Conservation (phyloP, 2,797 vertebrate genomes). For the Acanthurus tractus region DNA sequence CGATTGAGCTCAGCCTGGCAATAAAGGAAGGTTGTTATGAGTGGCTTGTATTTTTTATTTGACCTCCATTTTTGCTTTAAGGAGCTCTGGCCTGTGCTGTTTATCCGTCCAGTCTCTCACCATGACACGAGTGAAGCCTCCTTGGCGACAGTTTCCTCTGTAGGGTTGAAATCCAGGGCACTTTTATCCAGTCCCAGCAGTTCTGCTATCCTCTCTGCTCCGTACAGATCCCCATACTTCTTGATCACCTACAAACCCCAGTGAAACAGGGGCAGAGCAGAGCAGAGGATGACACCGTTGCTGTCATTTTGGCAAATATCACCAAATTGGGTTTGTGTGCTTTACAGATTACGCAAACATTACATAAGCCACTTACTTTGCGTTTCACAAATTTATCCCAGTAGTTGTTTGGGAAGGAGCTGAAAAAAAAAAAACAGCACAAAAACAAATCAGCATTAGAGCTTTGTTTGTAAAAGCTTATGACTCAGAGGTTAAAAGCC, state of each 20-base stretch:
- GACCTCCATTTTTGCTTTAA: constrained; percentile 37
- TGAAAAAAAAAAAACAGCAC: constrained; percentile 76
- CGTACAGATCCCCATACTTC: constrained; percentile 97
- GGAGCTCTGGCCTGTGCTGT: constrained; percentile 2
- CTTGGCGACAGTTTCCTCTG: constrained; percentile 91
- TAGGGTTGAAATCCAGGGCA: constrained; percentile 96
- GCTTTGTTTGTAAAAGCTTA: constrained; percentile 10
- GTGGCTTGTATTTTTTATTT: constrained; percentile 31
- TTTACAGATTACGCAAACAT: constrained; percentile 32
- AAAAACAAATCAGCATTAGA: constrained; percentile 29
- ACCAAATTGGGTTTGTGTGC: constrained; percentile 21
- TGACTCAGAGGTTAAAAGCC: background rate
- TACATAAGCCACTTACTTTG: constrained; percentile 87
- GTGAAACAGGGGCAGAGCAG: background rate
- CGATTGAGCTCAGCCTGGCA: constrained; percentile 95
- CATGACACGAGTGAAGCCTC: constrained; percentile 94
- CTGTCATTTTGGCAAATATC: constrained; percentile 20
- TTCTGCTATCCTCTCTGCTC: constrained; percentile 96
- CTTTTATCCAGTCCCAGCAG: constrained; percentile 97
- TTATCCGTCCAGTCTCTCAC: constrained; percentile 79
- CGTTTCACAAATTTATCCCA: constrained; percentile 99
- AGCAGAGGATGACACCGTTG: background rate
- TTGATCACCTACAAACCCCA: constrained; percentile 92
- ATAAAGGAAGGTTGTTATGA: constrained; percentile 46
- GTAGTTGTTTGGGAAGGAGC: constrained; percentile 99